Evolutionary conservation across 2,888 invertebrate species (phyloP), one percentile per base, ranked within the genome.

Genomic region (Camponotus fellah): DNA sequence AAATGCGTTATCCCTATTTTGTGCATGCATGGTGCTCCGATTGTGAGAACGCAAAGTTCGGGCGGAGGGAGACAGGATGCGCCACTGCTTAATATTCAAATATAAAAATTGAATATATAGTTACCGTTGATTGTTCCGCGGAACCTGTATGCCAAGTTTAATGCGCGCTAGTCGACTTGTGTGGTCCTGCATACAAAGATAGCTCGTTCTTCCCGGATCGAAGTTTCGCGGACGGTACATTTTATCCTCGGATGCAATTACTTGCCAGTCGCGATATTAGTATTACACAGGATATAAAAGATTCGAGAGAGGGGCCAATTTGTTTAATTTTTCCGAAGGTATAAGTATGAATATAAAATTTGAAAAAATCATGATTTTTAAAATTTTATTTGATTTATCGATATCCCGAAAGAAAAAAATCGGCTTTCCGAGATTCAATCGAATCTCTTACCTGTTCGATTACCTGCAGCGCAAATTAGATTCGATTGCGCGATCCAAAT

Each of bases 31-130:
- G 68, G 46, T 32, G 56, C 34, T 68, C n/a, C 34, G 60, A 21
- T 71, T 83, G 80, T 74, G 83, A 75, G 85, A 84, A 76, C 76
- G 65, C 64, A 37, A 80, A 75, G 66, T 77, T 81, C 66, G 34
- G 21, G 34, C 9, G 72, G 32, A 43, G 76, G 64, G n/a, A 62
- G 72, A 53, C 65, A 80, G 82, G 90, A 89, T 89, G 82, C 83
- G 86, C 76, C 60, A 65, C 86, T 84, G 87, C 87, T 92, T 91
- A 92, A 92, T 92, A 93, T 93, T 93, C 93, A 86, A 77, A 91
- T 91, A 88, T 84, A 91, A 91, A 92, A 92, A 93, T 93, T 93
- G 93, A 93, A 93, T 93, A 92, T 92, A 92, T 89, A 88, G 91
- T 93, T 93, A 92, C 92, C 91, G 89, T 87, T 91, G 92, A 92